Evolutionary conservation across 2,113 vertebrate species (phyloP).

Genomic region (Hyperoodon ampullatus): DNA sequence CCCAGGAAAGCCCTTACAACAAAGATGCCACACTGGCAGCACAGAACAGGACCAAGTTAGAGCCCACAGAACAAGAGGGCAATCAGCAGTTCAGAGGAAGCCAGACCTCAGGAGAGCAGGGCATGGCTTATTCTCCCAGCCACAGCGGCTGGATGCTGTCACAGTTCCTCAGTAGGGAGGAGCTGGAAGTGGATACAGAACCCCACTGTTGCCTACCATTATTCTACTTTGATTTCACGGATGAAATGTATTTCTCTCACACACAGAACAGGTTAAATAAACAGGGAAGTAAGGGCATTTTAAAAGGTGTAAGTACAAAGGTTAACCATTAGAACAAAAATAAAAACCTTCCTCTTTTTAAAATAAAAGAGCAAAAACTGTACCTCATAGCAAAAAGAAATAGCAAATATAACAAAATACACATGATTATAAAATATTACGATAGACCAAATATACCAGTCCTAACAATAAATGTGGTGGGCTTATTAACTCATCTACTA

Average conservation of each 20-base stretch:
- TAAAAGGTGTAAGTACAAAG: not conserved
- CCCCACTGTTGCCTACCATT: not conserved
- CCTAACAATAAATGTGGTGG: not conserved
- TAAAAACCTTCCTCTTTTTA: not conserved
- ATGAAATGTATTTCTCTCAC: not conserved
- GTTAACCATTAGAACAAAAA: conserved; percentile 49
- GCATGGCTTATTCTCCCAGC: not conserved
- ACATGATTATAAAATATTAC: conserved; percentile 5
- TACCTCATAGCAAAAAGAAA: not conserved
- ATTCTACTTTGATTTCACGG: not conserved
- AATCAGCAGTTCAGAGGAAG: not conserved
- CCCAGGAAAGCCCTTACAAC: conserved; percentile 16
- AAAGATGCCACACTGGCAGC: not conserved
- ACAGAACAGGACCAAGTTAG: not conserved
- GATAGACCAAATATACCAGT: not conserved
- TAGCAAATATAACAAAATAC: conserved; percentile 23
- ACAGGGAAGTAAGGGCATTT: not conserved
- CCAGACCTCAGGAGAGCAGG: not conserved
- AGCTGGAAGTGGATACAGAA: not conserved
- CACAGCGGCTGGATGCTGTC: not conserved
- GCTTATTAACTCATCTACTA: not conserved
- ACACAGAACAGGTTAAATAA: not conserved
- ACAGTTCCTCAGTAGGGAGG: not conserved
- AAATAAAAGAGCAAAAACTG: conserved; percentile 33
- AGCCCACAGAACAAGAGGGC: not conserved